phyloP scores from a whole-genome alignment of 2,113 vertebrate genomes.

The Corvus cornix region DNA sequence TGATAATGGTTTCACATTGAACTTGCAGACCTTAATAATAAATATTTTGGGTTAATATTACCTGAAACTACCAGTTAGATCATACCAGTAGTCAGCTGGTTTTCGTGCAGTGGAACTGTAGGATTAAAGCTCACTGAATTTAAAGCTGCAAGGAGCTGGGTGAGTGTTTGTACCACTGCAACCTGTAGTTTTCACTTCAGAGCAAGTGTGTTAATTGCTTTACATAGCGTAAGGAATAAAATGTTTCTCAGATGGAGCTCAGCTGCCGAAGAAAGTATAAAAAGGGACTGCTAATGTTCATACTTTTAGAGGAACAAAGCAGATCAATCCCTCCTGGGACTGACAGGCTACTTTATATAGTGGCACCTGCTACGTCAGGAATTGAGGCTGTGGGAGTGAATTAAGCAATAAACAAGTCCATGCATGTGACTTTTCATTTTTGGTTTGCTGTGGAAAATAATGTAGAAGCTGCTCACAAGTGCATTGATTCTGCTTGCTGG shows the following conservation, averaged over 20 bases:
- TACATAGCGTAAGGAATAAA: background rate
- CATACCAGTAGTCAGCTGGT: background rate
- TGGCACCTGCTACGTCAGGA: background rate
- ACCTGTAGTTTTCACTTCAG: background rate
- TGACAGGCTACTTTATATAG: background rate
- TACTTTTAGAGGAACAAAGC: background rate
- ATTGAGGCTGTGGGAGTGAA: background rate
- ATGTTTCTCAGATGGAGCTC: background rate
- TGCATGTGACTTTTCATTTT: background rate
- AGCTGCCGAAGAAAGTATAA: background rate
- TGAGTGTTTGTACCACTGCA: background rate
- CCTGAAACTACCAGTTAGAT: background rate
- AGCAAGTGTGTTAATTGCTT: background rate
- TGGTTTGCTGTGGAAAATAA: background rate
- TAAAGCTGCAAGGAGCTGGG: background rate
- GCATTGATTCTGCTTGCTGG: background rate
- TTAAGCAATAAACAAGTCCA: background rate
- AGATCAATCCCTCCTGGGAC: background rate
- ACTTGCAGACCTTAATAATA: background rate
- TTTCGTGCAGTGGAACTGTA: background rate
- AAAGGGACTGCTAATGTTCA: background rate
- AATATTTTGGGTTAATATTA: background rate
- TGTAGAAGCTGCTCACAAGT: background rate
- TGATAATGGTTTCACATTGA: background rate
- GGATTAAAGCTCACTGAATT: background rate